Evolutionary conservation across 1,140 invertebrate species (phyloP).

Genomic region (Bombus affinis): DNA sequence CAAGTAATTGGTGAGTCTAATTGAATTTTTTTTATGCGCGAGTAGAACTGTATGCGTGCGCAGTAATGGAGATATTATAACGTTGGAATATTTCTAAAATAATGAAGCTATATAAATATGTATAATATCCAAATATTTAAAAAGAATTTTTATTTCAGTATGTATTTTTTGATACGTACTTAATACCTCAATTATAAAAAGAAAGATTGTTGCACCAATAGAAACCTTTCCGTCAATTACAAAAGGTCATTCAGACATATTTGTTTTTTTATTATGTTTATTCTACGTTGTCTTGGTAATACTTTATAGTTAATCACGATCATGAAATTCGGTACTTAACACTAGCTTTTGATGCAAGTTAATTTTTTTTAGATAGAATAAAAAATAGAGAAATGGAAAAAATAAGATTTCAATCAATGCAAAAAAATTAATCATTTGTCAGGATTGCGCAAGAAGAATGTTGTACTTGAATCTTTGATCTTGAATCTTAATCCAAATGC

Average conservation of each 20-base stretch:
- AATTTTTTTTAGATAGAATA: too few species aligned
- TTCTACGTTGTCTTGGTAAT: too few species aligned
- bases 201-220: neutral
- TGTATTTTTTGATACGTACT: neutral
- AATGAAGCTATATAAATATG: neutral
- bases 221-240: neutral
- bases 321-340: too few species aligned
- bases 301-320: too few species aligned
- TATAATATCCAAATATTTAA: neutral
- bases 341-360: too few species aligned
- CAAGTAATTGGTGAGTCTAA: neutral
- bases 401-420: neutral
- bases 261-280: neutral
- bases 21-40: neutral
- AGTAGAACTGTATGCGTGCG: neutral
- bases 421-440: neutral
- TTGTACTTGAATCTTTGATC: neutral
- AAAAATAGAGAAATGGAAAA: neutral
- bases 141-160: neutral
- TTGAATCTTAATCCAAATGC: neutral
- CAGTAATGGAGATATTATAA: neutral
- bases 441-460: too few species aligned
- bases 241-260: neutral
- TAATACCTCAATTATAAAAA: neutral
- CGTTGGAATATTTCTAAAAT: neutral